These are phyloP conservation scores for Onthophagus sagittarius DNA, from an alignment of 2,888 invertebrate species.

Conservation along the genomic window DNA sequence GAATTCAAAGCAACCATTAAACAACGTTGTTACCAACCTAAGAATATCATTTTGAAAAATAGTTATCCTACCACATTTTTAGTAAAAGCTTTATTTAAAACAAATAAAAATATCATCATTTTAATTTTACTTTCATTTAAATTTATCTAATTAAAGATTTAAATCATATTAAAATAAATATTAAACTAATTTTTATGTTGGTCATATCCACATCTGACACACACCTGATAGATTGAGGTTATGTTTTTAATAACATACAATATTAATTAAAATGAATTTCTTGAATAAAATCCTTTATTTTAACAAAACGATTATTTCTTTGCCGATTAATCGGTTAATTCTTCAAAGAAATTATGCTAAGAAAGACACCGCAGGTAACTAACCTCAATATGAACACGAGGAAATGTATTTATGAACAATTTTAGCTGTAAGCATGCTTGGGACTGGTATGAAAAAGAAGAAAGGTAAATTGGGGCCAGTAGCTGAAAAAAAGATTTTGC, in stretches of 20 bases:
- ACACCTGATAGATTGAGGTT: not conserved
- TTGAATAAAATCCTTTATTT: not conserved
- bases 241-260: not conserved
- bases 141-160: too few relatives aligned
- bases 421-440: conserved; percentile 45
- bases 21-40: too few relatives aligned
- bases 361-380: conserved; percentile 24
- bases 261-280: conserved; percentile 10
- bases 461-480: conserved; percentile 58
- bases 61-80: too few relatives aligned
- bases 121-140: too few relatives aligned
- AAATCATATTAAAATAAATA: too few relatives aligned
- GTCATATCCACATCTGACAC: not conserved
- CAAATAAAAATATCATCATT: too few relatives aligned
- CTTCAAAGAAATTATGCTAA: conserved; percentile 26
- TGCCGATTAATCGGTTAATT: conserved; percentile 7
- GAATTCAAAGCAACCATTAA: too few relatives aligned
- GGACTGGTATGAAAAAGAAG: conserved; percentile 54
- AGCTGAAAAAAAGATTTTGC: conserved; percentile 68
- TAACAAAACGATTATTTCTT: not conserved
- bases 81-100: too few relatives aligned
- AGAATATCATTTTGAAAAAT: too few relatives aligned
- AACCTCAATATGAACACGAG: not conserved
- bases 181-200: not conserved
- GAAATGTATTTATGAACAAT: not conserved